Conservation (phyloP, 2,113 vertebrate species). For the Clarias macrocephalus region DNA sequence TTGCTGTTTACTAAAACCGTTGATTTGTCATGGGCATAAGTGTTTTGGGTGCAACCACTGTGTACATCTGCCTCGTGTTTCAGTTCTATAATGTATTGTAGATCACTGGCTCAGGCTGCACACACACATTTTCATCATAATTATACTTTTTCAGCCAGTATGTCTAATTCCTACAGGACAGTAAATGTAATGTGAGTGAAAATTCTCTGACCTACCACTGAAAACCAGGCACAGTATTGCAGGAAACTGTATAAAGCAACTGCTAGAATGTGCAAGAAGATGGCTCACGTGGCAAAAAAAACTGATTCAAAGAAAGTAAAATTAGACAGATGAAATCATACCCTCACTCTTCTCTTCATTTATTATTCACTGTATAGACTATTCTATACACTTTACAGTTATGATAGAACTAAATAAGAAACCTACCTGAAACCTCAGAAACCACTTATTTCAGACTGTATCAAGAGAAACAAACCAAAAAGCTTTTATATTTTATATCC, state of each 20-base stretch:
- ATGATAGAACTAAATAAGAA: neutral
- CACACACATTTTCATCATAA: conserved; percentile 17
- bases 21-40: neutral
- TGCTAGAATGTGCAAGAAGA: conserved; percentile 22
- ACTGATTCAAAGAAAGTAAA: neutral
- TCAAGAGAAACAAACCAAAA: neutral
- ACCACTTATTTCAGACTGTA: neutral
- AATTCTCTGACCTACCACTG: conserved; percentile 3
- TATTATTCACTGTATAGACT: neutral
- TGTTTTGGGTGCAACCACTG: conserved; percentile 2
- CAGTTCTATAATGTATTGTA: neutral
- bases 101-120: neutral
- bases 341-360: neutral
- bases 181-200: neutral
- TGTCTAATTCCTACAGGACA: neutral
- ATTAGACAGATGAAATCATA: neutral
- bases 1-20: neutral
- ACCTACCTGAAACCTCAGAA: neutral
- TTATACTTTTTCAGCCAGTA: neutral
- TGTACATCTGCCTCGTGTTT: neutral
- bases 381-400: neutral
- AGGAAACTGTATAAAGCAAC: conserved; percentile 23
- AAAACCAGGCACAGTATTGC: conserved; percentile 8
- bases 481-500: neutral
- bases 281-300: conserved; percentile 19